phyloP scores from a whole-genome alignment of 2,888 invertebrate genomes.

The Steinernema scapterisci region DNA sequence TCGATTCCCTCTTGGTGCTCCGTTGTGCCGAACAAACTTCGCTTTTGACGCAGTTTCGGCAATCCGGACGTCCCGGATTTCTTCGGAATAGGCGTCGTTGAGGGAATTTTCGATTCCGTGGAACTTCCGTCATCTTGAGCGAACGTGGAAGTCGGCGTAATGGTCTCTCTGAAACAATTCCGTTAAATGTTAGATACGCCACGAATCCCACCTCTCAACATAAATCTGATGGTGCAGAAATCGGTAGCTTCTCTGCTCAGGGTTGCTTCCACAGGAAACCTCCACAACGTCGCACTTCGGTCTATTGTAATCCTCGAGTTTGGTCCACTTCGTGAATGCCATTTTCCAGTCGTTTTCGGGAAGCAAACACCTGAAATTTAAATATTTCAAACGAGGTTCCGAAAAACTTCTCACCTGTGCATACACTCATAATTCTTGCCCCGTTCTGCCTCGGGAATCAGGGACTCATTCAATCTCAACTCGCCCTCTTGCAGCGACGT shows the following conservation, averaged over 20 bases:
- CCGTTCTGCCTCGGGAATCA: conserved; percentile 4
- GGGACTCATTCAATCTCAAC: neutral
- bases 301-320: neutral
- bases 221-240: conserved; percentile 35
- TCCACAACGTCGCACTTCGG: conserved; percentile 37
- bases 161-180: no score
- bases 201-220: conserved; percentile 27
- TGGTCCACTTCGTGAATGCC: conserved; percentile 15
- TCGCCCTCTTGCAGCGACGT: conserved; percentile 9
- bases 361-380: conserved; percentile 30
- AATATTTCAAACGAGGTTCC: neutral
- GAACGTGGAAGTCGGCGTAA: neutral
- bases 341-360: conserved; percentile 29
- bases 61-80: neutral
- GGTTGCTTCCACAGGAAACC: conserved; percentile 21
- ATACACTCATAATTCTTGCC: neutral
- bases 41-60: neutral
- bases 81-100: no score
- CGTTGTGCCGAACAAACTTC: neutral
- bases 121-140: no score
- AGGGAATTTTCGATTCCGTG: no score
- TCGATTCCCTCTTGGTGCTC: neutral
- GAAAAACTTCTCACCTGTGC: conserved; percentile 11
- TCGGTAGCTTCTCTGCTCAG: conserved; percentile 19
- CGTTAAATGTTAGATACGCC: neutral